Evolutionary conservation across 1,140 invertebrate genomes (phyloP).

Genomic region (Zeugodacus cucurbitae): DNA sequence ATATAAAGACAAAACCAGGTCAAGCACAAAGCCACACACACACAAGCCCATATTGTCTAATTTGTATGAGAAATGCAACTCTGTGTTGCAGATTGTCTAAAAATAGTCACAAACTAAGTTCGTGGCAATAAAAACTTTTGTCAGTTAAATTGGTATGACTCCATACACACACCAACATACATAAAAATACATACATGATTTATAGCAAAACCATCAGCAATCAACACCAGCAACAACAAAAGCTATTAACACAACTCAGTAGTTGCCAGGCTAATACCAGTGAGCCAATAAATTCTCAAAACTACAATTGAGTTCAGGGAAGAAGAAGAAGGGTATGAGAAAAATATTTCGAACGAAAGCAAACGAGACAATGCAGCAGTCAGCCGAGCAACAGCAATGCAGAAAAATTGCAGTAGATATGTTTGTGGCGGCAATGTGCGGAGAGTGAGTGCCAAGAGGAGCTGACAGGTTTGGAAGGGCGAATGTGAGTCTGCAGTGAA

Average conservation of each 20-base stretch:
- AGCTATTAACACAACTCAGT: background rate
- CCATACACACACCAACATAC: too few species aligned
- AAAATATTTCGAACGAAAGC: too few species aligned
- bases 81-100: background rate
- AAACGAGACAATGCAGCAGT: background rate
- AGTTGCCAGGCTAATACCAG: background rate
- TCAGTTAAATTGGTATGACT: background rate
- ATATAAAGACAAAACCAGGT: too few species aligned
- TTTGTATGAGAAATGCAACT: background rate
- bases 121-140: background rate
- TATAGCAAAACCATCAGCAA: background rate
- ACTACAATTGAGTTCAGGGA: background rate
- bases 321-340: background rate
- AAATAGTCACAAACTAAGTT: background rate
- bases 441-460: background rate
- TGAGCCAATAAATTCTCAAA: background rate
- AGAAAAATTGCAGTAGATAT: too few species aligned
- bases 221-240: background rate
- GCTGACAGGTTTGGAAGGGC: too few species aligned
- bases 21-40: background rate
- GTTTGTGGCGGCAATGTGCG: background rate
- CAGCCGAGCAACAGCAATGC: too few species aligned
- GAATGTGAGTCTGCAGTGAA: background rate
- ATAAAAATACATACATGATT: too few species aligned
- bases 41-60: background rate